Conservation (phyloP, 2,888 invertebrate genomes). For the Nephrotoma guestfalica region DNA sequence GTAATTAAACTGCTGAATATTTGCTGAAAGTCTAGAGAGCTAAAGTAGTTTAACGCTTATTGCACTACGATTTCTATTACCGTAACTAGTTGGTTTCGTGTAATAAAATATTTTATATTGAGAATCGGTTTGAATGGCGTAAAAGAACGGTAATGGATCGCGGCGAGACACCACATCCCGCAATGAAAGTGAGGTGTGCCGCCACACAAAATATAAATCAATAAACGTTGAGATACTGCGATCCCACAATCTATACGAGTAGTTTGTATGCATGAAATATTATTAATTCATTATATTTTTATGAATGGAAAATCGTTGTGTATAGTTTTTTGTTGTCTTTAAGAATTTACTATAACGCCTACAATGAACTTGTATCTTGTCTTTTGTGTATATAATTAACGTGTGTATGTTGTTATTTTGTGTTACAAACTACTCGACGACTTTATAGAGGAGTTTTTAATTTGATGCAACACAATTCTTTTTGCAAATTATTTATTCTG, state of each 20-base stretch:
- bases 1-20: not conserved
- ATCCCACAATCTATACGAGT: not conserved
- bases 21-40: not conserved
- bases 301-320: not conserved
- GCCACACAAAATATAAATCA: no score
- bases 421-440: not conserved
- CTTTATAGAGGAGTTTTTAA: not conserved
- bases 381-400: not conserved
- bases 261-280: not conserved
- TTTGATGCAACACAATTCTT: not conserved
- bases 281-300: not conserved
- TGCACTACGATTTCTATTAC: not conserved
- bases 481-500: not conserved
- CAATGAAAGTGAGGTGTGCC: not conserved
- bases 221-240: not conserved
- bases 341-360: not conserved
- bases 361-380: not conserved
- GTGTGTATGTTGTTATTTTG: not conserved
- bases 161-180: not conserved
- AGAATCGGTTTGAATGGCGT: not conserved
- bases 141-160: not conserved
- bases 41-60: not conserved
- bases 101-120: not conserved
- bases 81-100: not conserved
- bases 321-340: not conserved